Conservation (phyloP, 2,888 invertebrate genomes). For the Heliconius hortense region DNA sequence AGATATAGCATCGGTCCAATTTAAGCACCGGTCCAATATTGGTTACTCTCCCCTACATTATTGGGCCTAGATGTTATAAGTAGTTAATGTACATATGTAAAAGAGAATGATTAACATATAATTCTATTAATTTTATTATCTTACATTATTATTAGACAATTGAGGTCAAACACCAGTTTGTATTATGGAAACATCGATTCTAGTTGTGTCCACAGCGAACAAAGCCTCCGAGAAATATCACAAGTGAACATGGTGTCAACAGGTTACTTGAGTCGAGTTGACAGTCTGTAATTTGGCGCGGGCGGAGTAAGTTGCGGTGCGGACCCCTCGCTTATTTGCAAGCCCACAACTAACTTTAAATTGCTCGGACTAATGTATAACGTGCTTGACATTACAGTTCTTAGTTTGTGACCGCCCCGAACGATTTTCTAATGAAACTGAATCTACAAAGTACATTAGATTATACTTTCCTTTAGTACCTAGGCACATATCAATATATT, state of each 20-base stretch:
- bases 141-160: neutral
- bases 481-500: neutral
- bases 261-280: slow-evolving; percentile 77
- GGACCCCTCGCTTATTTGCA: slow-evolving; percentile 69
- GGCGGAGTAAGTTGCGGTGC: slow-evolving; percentile 66
- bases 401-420: slow-evolving; percentile 56
- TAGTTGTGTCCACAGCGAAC: slow-evolving; percentile 63
- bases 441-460: slow-evolving; percentile 42
- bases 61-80: neutral
- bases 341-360: slow-evolving; percentile 72
- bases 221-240: slow-evolving; percentile 55
- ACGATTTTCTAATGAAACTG: slow-evolving; percentile 53
- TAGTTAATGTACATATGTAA: neutral
- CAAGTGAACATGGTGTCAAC: slow-evolving; percentile 72
- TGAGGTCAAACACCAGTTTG: neutral
- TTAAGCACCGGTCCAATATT: no score
- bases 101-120: neutral
- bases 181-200: slow-evolving; percentile 44
- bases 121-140: no score
- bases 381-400: slow-evolving; percentile 58
- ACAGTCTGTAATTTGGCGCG: slow-evolving; percentile 75
- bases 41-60: no score
- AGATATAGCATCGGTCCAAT: no score
- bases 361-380: slow-evolving; percentile 70
- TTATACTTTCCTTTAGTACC: slow-evolving; percentile 46